Evolutionary conservation across 2,888 invertebrate genomes (phyloP).

Genomic region (Schizaphis graminum): DNA sequence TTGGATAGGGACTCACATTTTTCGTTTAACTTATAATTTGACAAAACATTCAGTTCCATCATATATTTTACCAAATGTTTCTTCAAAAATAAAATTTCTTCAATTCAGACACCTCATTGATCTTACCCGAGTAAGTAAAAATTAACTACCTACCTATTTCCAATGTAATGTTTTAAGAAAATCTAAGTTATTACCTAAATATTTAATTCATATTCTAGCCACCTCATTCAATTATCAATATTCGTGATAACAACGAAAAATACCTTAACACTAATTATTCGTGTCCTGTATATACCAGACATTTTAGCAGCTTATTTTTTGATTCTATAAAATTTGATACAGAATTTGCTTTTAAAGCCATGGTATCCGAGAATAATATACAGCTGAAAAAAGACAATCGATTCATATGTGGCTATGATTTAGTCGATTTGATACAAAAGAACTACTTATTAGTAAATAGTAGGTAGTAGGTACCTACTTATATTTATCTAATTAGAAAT

Average conservation of each 20-base stretch:
- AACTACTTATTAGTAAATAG: slow-evolving; percentile 38
- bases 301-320: slow-evolving; percentile 50
- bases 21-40: slow-evolving; percentile 71
- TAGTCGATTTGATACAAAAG: slow-evolving; percentile 29
- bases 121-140: slow-evolving; percentile 52
- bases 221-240: slow-evolving; percentile 31
- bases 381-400: neutral
- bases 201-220: slow-evolving; percentile 26
- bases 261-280: slow-evolving; percentile 24
- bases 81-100: slow-evolving; percentile 36
- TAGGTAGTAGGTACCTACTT: no score
- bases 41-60: slow-evolving; percentile 32
- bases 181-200: neutral
- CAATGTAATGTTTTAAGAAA: neutral
- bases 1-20: slow-evolving; percentile 73
- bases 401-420: slow-evolving; percentile 34
- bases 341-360: neutral
- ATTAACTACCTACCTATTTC: neutral
- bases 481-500: neutral
- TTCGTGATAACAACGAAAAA: slow-evolving; percentile 35
- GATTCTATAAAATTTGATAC: slow-evolving; percentile 3
- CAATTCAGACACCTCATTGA: slow-evolving; percentile 50
- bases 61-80: slow-evolving; percentile 1
- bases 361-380: neutral
- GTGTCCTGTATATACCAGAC: neutral